Conservation (phyloP, 2,797 vertebrate species). For the Crax fasciolata region DNA sequence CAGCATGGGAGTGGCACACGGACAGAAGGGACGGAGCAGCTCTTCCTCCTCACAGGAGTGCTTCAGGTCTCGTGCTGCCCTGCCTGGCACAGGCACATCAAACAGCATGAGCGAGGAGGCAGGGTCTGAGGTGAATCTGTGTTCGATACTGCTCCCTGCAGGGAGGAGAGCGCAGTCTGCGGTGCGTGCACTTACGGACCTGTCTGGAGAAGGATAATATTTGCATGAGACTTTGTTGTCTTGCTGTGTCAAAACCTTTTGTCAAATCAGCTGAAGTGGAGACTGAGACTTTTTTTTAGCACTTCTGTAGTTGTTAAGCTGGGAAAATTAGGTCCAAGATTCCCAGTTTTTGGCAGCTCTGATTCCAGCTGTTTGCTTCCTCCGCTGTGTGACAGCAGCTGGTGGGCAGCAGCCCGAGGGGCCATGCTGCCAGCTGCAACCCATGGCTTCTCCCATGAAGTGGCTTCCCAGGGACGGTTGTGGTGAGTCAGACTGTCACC, state of each 20-base stretch:
- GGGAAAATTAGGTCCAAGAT: neutral
- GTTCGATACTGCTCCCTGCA: neutral
- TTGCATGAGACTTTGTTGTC: neutral
- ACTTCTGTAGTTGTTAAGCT: neutral
- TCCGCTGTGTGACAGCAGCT: neutral
- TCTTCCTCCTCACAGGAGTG: neutral
- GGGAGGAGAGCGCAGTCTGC: neutral
- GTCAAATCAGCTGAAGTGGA: neutral
- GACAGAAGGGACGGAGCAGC: too few species aligned
- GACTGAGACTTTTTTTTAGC: neutral
- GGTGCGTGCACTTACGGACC: neutral
- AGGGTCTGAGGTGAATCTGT: neutral
- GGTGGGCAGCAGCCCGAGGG: neutral
- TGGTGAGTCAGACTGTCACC: neutral
- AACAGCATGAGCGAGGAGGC: neutral
- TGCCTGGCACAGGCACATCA: neutral
- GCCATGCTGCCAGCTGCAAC: rapidly evolving
- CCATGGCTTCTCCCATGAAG: neutral
- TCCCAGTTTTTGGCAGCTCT: neutral
- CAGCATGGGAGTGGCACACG: neutral
- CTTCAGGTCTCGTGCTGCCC: neutral
- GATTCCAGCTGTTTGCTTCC: neutral
- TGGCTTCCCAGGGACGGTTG: neutral
- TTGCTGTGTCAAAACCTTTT: neutral
- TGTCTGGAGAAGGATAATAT: neutral